These are phyloP conservation scores for Urocolius indicus DNA, from an alignment of 2,113 vertebrate species.

Conservation along the genomic window DNA sequence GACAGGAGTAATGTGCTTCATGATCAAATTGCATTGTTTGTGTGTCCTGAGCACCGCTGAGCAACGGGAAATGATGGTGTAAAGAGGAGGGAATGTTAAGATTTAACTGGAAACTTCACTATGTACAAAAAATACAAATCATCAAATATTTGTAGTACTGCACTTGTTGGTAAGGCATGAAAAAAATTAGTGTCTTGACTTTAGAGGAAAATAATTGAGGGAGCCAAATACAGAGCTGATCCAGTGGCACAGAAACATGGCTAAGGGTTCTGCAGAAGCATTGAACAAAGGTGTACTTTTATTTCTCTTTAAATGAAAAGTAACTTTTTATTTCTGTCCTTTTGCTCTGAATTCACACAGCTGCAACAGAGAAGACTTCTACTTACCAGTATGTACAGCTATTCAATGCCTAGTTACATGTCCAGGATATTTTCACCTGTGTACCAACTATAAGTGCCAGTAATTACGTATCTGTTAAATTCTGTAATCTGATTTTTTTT, in stretches of 20 bases:
- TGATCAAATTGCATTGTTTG: fast-evolving
- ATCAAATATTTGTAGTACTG: background rate
- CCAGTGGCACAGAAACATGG: background rate
- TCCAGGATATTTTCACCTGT: background rate
- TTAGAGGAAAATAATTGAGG: background rate
- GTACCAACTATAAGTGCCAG: background rate
- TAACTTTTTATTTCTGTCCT: background rate
- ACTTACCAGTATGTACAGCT: background rate
- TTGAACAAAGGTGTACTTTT: background rate
- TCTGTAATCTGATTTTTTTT: background rate
- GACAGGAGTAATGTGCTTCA: background rate
- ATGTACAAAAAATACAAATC: background rate
- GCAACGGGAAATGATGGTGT: background rate
- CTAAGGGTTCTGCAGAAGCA: background rate
- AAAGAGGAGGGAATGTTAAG: background rate
- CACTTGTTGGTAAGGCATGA: background rate
- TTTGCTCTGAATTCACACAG: background rate
- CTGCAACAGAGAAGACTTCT: background rate
- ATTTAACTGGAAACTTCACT: background rate
- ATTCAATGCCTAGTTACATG: background rate
- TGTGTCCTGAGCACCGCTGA: background rate
- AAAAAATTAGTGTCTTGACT: background rate
- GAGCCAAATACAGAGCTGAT: fast-evolving
- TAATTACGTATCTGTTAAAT: background rate
- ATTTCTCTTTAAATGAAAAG: background rate